Percentiles rank a stretch among this genome's conserved stretches.
phyloP scores from a whole-genome alignment of 2,113 vertebrate genomes.

The Peucedramus taeniatus region DNA sequence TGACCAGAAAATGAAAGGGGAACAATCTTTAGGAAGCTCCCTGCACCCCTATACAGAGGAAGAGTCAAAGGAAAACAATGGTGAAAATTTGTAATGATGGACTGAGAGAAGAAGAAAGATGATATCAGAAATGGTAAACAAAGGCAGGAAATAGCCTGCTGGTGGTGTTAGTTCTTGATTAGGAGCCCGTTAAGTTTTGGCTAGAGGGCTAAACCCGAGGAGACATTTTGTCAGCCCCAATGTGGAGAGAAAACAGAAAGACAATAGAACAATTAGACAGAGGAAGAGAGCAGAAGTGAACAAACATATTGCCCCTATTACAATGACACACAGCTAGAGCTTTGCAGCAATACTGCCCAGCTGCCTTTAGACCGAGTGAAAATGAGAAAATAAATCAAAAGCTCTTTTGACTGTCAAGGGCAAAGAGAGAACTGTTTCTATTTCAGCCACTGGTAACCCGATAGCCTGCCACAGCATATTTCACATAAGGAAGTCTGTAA shows the following conservation, averaged over 20 bases:
- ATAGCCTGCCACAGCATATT: slow-evolving; percentile 36
- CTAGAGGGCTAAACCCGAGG: slow-evolving; percentile 54
- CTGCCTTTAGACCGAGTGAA: slow-evolving; percentile 68
- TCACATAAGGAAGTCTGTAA: slow-evolving; percentile 50
- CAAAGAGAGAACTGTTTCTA: slow-evolving; percentile 58
- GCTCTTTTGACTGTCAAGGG: slow-evolving; percentile 65
- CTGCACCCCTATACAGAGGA: not conserved
- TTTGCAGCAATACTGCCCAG: slow-evolving; percentile 66
- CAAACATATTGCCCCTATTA: slow-evolving; percentile 44
- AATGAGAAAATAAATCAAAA: slow-evolving; percentile 74
- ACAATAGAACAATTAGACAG: slow-evolving; percentile 48
- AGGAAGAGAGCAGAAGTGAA: slow-evolving; percentile 52
- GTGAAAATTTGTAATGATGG: not conserved
- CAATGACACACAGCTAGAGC: slow-evolving; percentile 9
- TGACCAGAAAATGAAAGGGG: not conserved
- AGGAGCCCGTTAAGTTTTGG: slow-evolving; percentile 41
- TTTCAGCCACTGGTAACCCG: slow-evolving; percentile 41
- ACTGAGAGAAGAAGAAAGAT: slow-evolving; percentile 30
- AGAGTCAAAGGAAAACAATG: not conserved
- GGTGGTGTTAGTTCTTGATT: slow-evolving; percentile 47
- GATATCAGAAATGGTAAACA: slow-evolving; percentile 16
- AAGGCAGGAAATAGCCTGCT: slow-evolving; percentile 50
- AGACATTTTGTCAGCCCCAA: slow-evolving; percentile 42
- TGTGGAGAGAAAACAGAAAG: slow-evolving; percentile 35
- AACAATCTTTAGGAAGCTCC: not conserved